Evolutionary conservation across 2,888 invertebrate species (phyloP).

Genomic region (Abrostola triplasia): DNA sequence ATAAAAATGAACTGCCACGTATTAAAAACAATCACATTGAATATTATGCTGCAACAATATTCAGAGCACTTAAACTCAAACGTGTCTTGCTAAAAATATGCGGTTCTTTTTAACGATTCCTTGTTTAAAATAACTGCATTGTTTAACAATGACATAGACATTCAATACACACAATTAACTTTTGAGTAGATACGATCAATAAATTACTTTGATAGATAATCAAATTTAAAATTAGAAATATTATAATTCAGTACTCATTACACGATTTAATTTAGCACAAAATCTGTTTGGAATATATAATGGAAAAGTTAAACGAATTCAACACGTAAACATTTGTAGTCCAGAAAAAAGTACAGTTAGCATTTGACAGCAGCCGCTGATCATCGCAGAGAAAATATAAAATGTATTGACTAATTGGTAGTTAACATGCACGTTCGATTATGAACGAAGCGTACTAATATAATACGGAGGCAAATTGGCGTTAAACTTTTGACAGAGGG

Average conservation of each 20-base stretch:
- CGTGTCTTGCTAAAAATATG: constrained; percentile 16
- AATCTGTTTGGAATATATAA: constrained; percentile 25
- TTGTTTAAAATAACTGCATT: no score
- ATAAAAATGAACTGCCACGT: constrained; percentile 8
- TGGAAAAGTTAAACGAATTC: constrained; percentile 35
- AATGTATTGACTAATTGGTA: constrained; percentile 66
- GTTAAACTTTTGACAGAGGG: constrained; percentile 66
- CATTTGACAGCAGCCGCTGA: constrained; percentile 59
- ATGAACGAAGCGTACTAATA: constrained; percentile 55
- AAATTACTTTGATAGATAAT: constrained; percentile 12
- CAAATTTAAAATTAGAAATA: not conserved
- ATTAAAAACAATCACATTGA: constrained; percentile 7
- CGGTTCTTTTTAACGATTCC: not conserved
- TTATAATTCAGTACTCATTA: constrained; percentile 7
- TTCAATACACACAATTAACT: constrained; percentile 25
- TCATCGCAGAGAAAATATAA: constrained; percentile 57
- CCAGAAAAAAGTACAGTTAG: constrained; percentile 53
- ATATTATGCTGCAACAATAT: constrained; percentile 13
- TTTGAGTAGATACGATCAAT: constrained; percentile 10
- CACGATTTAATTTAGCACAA: constrained; percentile 37
- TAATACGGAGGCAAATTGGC: constrained; percentile 65
- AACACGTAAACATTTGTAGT: constrained; percentile 54
- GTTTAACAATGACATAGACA: constrained; percentile 17
- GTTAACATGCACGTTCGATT: constrained; percentile 61
- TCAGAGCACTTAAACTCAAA: constrained; percentile 15